A percentile compares a stretch with the other conserved stretches of the same genome.
Evolutionary conservation across 1,140 invertebrate species (phyloP).

Genomic region (Anthonomus grandis): DNA sequence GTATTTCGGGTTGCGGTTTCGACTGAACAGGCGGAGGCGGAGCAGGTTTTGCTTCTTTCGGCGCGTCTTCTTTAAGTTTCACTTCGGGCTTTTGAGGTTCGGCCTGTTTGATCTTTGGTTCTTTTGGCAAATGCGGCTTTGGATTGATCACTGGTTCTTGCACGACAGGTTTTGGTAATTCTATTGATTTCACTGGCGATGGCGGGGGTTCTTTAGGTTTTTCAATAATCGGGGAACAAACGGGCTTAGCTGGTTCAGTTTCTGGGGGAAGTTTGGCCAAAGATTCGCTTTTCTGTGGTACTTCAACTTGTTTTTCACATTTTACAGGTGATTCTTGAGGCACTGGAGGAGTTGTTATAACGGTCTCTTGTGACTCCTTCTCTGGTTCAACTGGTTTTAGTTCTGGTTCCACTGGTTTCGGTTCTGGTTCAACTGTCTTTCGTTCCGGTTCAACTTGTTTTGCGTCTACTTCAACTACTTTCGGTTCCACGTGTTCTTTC

Average conservation of each 20-base stretch:
- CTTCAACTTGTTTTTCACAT: background rate
- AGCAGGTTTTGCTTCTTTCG: background rate
- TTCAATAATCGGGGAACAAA: too few species aligned
- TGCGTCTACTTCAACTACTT: background rate
- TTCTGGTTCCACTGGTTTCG: background rate
- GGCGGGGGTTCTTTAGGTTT: background rate
- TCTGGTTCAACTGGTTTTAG: background rate
- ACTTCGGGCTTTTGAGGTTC: background rate
- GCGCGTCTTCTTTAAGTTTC: background rate
- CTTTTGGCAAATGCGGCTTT: constrained; percentile 2
- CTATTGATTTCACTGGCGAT: background rate
- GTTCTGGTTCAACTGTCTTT: background rate
- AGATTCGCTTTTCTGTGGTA: background rate
- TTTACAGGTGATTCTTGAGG: background rate
- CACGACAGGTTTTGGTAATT: constrained; percentile 10
- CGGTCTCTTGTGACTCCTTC: background rate
- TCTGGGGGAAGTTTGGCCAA: background rate
- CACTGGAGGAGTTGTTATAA: background rate
- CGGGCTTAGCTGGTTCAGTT: too few species aligned
- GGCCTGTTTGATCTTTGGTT: too few species aligned
- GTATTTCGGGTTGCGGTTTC: background rate
- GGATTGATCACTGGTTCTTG: constrained; percentile 3
- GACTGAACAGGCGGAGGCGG: background rate
- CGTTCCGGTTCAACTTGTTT: constrained; percentile 5
- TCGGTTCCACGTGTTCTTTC: background rate